Conservation (phyloP, 2,888 invertebrate genomes). For the Oscheius sp. region DNA sequence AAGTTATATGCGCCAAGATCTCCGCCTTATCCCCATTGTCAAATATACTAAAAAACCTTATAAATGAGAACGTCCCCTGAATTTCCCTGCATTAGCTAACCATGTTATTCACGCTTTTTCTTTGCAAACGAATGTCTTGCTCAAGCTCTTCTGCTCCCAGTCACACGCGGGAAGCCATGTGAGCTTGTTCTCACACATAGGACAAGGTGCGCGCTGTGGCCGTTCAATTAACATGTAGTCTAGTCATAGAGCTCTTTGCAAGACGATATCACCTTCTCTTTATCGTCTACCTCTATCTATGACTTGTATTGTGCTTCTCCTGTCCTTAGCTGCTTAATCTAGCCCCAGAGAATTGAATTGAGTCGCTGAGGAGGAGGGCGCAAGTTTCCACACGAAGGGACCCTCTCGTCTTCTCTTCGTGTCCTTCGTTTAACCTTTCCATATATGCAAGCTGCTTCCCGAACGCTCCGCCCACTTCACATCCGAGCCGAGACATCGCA, state of each 20-base stretch:
- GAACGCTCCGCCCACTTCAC: slow-evolving; percentile 1
- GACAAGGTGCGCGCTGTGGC: neutral
- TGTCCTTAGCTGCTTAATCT: slow-evolving; percentile 13
- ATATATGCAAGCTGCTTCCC: slow-evolving; percentile 26
- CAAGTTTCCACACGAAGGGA: slow-evolving; percentile 12
- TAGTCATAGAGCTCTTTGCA: neutral
- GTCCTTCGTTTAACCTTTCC: slow-evolving; percentile 28
- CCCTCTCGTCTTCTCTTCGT: slow-evolving; percentile 16
- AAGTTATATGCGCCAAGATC: neutral
- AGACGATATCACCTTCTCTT: neutral
- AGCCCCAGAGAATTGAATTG: slow-evolving; percentile 25
- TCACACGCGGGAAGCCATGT: neutral
- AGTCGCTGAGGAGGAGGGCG: slow-evolving; percentile 10
- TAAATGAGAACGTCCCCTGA: no score
- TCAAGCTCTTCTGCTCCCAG: neutral
- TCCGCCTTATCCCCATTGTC: neutral
- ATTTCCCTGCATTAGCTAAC: neutral
- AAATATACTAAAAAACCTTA: no score
- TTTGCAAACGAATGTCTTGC: neutral
- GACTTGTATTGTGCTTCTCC: neutral
- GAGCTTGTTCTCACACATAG: neutral
- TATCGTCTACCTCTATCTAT: neutral
- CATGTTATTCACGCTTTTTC: neutral
- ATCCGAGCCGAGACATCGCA: slow-evolving; percentile 4
- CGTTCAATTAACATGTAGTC: neutral